These are phyloP conservation scores for Apantesis nais DNA, from an alignment of 2,888 invertebrate genomes.

Conservation along the genomic window DNA sequence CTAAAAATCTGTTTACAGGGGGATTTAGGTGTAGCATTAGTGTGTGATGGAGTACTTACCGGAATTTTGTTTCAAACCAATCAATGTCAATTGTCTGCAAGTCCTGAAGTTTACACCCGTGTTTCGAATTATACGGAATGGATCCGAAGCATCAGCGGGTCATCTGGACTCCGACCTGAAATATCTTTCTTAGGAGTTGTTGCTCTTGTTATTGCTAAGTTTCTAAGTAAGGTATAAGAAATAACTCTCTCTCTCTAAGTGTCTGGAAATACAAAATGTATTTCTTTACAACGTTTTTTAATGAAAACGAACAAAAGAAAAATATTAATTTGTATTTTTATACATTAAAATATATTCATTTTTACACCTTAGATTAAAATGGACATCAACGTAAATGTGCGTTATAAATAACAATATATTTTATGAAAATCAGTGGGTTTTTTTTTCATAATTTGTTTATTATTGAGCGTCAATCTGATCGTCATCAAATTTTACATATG, in stretches of 20 bases:
- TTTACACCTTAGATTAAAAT: neutral
- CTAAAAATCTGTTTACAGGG: slow-evolving; percentile 50
- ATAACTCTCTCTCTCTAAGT: neutral
- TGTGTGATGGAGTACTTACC: slow-evolving; percentile 58
- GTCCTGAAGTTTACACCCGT: slow-evolving; percentile 64
- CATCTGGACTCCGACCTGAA: slow-evolving; percentile 52
- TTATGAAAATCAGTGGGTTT: too few relatives aligned
- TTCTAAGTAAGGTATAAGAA: slow-evolving; percentile 30
- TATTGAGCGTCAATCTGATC: neutral
- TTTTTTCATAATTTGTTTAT: neutral
- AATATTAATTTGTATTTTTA: neutral
- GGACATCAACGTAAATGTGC: neutral
- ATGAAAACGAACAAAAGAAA: neutral
- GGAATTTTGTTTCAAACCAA: slow-evolving; percentile 58
- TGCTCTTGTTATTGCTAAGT: slow-evolving; percentile 42
- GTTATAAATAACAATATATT: neutral
- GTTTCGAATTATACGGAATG: slow-evolving; percentile 62
- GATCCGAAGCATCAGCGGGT: slow-evolving; percentile 57
- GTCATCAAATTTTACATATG: neutral
- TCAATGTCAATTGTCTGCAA: slow-evolving; percentile 43
- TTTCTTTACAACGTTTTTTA: neutral
- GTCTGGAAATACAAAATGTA: neutral
- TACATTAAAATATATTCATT: neutral
- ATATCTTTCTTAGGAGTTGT: slow-evolving; percentile 48
- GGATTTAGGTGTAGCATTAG: slow-evolving; percentile 59